Evolutionary conservation across 2,888 invertebrate species (phyloP).

Genomic region (Netelia inedita): DNA sequence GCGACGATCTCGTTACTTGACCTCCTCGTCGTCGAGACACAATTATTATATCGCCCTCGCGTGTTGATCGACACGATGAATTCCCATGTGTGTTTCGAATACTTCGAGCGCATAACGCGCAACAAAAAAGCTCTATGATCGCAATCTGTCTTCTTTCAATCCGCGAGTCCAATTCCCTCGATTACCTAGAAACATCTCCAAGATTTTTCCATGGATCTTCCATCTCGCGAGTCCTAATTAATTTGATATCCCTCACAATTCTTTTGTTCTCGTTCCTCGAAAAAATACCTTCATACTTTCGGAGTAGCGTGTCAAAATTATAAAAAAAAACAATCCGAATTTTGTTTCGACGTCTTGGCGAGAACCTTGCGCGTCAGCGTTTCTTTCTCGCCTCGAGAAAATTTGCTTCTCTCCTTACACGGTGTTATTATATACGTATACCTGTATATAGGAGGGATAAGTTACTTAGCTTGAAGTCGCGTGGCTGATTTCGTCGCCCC

Average conservation of each 20-base stretch:
- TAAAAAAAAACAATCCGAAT: conserved; percentile 60
- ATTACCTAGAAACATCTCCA: not conserved
- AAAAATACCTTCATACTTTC: not conserved
- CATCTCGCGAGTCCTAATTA: not conserved
- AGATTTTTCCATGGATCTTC: not conserved
- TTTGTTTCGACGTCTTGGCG: conserved; percentile 71
- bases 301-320: not conserved
- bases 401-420: conserved; percentile 53
- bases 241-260: not conserved
- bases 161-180: conserved; percentile 8
- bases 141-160: conserved; percentile 1
- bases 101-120: conserved; percentile 8
- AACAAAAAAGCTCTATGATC: conserved; percentile 14
- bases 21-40: conserved; percentile 45
- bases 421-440: conserved; percentile 46
- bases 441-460: conserved; percentile 36
- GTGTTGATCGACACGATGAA: conserved; percentile 38
- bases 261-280: not conserved
- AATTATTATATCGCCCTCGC: conserved; percentile 39
- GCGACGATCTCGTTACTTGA: conserved; percentile 59
- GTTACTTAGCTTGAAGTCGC: conserved; percentile 59
- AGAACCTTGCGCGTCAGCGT: conserved; percentile 56
- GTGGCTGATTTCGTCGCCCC: conserved; percentile 36
- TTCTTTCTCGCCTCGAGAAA: conserved; percentile 40
- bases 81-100: conserved; percentile 38